Percentiles rank a stretch among this genome's conserved stretches.
Conservation (phyloP, 2,113 vertebrate genomes). For the cat (Felis catus) region DNA sequence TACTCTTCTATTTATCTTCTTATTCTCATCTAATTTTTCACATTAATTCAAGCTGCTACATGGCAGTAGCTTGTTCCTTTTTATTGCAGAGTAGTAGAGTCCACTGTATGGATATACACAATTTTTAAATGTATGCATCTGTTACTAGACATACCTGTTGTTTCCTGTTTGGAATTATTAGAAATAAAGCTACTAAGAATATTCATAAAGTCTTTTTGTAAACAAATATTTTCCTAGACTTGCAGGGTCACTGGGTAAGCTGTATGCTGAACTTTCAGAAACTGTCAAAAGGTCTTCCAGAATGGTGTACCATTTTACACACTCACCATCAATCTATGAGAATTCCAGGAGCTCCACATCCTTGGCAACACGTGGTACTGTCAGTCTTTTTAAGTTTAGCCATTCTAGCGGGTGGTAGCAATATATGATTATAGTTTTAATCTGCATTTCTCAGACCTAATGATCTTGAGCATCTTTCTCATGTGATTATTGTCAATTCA, state of each 20-base stretch:
- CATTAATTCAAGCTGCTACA: not conserved
- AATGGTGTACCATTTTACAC: not conserved
- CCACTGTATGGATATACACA: not conserved
- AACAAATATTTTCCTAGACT: slow-evolving; percentile 6
- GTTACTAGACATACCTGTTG: not conserved
- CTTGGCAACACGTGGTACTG: not conserved
- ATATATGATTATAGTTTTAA: not conserved
- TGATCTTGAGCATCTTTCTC: not conserved
- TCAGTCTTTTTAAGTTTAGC: not conserved
- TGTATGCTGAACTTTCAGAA: not conserved
- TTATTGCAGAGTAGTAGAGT: not conserved
- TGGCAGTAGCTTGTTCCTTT: not conserved
- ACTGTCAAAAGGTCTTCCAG: not conserved
- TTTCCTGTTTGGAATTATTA: not conserved
- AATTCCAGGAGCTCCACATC: not conserved
- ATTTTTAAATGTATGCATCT: not conserved
- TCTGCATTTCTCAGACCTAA: not conserved
- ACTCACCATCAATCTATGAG: not conserved
- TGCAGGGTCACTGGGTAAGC: not conserved
- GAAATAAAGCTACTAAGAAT: not conserved
- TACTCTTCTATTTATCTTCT: not conserved
- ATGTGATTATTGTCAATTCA: not conserved
- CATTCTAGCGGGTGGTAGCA: not conserved
- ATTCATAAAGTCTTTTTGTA: not conserved
- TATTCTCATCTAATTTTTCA: not conserved